Conservation (phyloP, 2,888 invertebrate genomes). For the Hirtodrosophila histrioides region DNA sequence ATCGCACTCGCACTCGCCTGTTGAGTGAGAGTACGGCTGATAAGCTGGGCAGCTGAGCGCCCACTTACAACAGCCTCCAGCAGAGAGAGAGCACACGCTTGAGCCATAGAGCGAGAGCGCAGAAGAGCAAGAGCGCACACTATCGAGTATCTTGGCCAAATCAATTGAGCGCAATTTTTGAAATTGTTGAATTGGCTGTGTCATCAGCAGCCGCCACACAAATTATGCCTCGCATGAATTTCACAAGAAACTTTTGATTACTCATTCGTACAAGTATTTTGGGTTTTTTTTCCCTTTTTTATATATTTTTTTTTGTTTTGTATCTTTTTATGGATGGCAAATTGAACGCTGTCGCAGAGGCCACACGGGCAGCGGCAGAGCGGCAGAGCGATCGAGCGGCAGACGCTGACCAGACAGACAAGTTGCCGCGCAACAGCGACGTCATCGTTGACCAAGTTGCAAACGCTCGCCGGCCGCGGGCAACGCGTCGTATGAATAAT, state of each 20-base stretch:
- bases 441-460: constrained; percentile 40
- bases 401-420: constrained; percentile 54
- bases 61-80: constrained; percentile 30
- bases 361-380: constrained; percentile 1
- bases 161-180: constrained; percentile 40
- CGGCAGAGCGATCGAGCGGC: background rate
- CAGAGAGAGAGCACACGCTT: background rate
- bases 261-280: constrained; percentile 63
- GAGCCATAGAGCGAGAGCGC: background rate
- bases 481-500: constrained; percentile 71
- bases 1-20: constrained; percentile 21
- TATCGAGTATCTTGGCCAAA: constrained; percentile 14
- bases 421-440: constrained; percentile 38
- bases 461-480: constrained; percentile 17
- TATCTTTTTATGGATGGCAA: too few relatives aligned
- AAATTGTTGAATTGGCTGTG: constrained; percentile 47
- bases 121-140: constrained; percentile 4
- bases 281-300: constrained; percentile 52
- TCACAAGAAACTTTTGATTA: constrained; percentile 76
- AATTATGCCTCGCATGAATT: constrained; percentile 66
- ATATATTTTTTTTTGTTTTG: too few relatives aligned
- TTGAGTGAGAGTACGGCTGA: constrained; percentile 41
- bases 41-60: constrained; percentile 18
- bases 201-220: constrained; percentile 39
- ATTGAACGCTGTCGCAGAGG: constrained; percentile 4